phyloP scores from a whole-genome alignment of 2,888 invertebrate genomes.

The Tipula unca region DNA sequence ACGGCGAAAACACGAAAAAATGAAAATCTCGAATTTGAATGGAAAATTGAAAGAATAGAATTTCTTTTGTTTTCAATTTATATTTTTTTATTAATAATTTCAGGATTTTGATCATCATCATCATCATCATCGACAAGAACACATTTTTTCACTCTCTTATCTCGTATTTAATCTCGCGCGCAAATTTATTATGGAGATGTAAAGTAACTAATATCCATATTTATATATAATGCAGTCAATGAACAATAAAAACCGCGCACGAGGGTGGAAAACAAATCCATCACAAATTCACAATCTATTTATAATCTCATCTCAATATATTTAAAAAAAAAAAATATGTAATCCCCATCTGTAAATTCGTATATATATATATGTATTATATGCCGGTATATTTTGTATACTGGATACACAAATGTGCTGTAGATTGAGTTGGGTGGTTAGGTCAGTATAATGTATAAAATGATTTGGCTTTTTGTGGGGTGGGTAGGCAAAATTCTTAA shows the following conservation, averaged over 20 bases:
- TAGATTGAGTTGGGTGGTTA: background rate
- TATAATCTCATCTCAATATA: background rate
- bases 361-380: background rate
- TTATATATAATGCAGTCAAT: background rate
- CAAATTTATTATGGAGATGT: background rate
- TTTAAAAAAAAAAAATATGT: background rate
- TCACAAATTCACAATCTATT: too few species aligned
- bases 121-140: background rate
- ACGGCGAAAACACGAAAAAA: background rate
- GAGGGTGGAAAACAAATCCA: background rate
- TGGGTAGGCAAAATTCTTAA: background rate
- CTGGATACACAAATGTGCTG: background rate
- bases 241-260: background rate
- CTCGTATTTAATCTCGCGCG: background rate
- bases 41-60: background rate
- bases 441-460: background rate
- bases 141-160: background rate
- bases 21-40: background rate
- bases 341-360: background rate
- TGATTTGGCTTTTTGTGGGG: background rate
- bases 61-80: background rate
- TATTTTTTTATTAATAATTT: background rate
- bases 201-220: background rate
- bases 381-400: too few species aligned
- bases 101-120: background rate